phyloP scores from a whole-genome alignment of 1,140 invertebrate genomes.

The Cydia pomonella region DNA sequence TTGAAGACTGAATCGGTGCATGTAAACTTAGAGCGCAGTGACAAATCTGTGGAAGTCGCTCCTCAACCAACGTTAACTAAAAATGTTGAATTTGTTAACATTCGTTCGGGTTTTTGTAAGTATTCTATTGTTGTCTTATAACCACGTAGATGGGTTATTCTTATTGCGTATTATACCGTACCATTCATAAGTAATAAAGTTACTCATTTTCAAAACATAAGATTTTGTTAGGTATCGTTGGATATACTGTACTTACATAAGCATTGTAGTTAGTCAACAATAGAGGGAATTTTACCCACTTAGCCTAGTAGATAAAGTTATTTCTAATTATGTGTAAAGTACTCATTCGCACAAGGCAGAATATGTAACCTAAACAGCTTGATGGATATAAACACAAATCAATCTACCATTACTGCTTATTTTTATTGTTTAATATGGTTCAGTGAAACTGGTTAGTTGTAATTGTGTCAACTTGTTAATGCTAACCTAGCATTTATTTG shows the following conservation, averaged over 20 bases:
- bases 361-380: no score
- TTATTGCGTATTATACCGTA: slow-evolving; percentile 40
- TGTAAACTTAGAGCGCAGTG: slow-evolving; percentile 67
- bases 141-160: slow-evolving; percentile 53
- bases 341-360: no score
- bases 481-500: no score
- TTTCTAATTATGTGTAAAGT: neutral
- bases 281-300: neutral
- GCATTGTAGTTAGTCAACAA: neutral
- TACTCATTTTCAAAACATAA: slow-evolving; percentile 46
- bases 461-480: no score
- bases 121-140: slow-evolving; percentile 41
- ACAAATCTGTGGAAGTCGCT: slow-evolving; percentile 61
- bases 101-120: slow-evolving; percentile 82
- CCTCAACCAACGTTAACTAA: slow-evolving; percentile 69
- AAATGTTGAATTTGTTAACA: slow-evolving; percentile 81
- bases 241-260: neutral
- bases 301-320: neutral
- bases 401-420: no score
- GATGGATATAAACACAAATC: no score
- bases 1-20: slow-evolving; percentile 72
- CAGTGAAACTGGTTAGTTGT: no score
- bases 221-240: neutral
- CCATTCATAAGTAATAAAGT: slow-evolving; percentile 57
- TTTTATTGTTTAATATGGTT: no score